These are phyloP conservation scores for Rotaria socialis DNA, from an alignment of 2,888 invertebrate species.

Conservation along the genomic window DNA sequence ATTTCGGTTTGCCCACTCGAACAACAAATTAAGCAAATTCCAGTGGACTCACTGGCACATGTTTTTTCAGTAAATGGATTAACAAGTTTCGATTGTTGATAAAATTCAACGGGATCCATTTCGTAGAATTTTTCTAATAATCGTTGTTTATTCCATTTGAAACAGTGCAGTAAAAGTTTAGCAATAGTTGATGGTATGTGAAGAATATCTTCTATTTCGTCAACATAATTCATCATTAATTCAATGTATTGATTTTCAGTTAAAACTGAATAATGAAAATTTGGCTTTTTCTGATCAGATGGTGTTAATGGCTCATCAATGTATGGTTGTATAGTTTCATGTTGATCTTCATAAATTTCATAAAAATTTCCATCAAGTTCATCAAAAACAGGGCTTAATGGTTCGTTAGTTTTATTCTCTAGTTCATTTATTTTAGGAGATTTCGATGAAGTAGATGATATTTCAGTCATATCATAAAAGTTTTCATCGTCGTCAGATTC, in stretches of 20 bases:
- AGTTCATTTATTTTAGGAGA: neutral
- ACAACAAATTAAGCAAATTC: slow-evolving; percentile 35
- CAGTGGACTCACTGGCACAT: neutral
- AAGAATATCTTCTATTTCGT: slow-evolving; percentile 15
- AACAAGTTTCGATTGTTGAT: neutral
- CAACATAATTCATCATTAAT: slow-evolving; percentile 32
- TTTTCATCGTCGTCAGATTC: neutral
- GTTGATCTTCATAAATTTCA: neutral
- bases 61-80: neutral
- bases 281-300: neutral
- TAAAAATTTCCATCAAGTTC: neutral
- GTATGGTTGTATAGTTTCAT: neutral
- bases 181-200: neutral
- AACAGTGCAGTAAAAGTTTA: neutral
- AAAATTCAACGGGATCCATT: neutral
- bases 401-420: neutral
- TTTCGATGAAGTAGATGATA: neutral
- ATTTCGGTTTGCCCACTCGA: slow-evolving; percentile 65
- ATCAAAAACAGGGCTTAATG: neutral
- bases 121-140: slow-evolving; percentile 19
- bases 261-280: neutral
- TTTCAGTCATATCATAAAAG: neutral
- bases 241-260: neutral
- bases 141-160: slow-evolving; percentile 7
- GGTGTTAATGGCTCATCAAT: neutral